A percentile compares a stretch with the other conserved stretches of the same genome.
phyloP scores from a whole-genome alignment of 2,113 vertebrate species.

The Antechinus flavipes region DNA sequence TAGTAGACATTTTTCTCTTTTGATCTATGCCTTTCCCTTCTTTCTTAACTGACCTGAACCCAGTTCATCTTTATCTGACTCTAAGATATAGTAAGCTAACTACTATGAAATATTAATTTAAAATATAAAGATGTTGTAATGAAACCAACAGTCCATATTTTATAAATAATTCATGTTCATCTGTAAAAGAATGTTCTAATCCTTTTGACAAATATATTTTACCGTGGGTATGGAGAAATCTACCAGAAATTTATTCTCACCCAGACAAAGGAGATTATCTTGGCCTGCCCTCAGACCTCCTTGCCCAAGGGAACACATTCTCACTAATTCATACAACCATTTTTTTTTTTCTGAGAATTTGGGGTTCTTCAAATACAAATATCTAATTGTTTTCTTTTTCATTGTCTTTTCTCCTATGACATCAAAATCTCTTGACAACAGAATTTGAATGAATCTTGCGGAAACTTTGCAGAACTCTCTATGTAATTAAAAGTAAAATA shows the following conservation, averaged over 20 bases:
- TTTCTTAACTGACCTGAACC: neutral
- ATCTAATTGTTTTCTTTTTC: neutral
- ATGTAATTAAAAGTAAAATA: conserved; percentile 7
- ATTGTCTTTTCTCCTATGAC: neutral
- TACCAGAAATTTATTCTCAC: neutral
- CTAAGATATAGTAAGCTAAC: neutral
- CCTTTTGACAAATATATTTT: neutral
- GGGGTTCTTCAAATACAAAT: neutral
- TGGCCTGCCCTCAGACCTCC: neutral
- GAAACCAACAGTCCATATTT: neutral
- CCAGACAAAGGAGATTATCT: neutral
- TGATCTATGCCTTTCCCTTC: neutral
- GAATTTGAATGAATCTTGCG: conserved; percentile 46
- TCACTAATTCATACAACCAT: neutral
- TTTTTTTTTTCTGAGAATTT: neutral
- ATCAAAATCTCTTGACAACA: neutral
- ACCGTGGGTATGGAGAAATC: neutral
- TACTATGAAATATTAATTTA: neutral
- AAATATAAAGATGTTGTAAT: neutral
- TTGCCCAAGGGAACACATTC: neutral
- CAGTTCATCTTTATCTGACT: neutral
- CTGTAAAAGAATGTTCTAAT: neutral
- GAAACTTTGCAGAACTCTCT: neutral
- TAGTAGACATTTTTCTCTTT: neutral
- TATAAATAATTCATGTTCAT: neutral